These are phyloP conservation scores for Benitochromis conjunctus DNA, from an alignment of 2,113 vertebrate genomes.

Conservation along the genomic window DNA sequence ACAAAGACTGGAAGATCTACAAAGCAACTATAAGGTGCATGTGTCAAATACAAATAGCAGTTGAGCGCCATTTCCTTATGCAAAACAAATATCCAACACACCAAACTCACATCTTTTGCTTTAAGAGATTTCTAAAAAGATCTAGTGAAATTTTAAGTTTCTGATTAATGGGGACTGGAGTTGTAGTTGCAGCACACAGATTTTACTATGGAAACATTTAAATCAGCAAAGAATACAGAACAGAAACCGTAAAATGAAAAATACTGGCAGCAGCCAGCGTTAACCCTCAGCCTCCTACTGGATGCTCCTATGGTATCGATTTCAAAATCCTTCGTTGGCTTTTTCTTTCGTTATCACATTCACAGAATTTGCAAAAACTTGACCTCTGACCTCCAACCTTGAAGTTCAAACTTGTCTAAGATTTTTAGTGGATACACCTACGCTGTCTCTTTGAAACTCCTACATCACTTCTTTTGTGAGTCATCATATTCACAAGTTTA, in stretches of 20 bases:
- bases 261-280: neutral
- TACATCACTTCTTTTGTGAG: neutral
- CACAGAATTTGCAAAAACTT: neutral
- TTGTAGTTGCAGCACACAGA: neutral
- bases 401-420: accelerated
- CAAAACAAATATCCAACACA: neutral
- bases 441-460: neutral
- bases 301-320: accelerated
- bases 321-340: neutral
- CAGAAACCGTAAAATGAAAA: neutral
- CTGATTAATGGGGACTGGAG: neutral
- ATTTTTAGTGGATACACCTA: neutral
- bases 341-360: neutral
- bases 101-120: neutral
- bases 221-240: neutral
- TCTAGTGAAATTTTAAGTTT: neutral
- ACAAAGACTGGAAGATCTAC: neutral
- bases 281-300: neutral
- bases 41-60: neutral
- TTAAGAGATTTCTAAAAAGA: neutral
- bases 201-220: neutral
- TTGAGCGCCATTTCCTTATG: accelerated
- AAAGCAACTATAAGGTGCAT: neutral
- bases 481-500: neutral
- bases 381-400: neutral